phyloP scores from a whole-genome alignment of 2,888 invertebrate species.

The Drosophila barbarae region DNA sequence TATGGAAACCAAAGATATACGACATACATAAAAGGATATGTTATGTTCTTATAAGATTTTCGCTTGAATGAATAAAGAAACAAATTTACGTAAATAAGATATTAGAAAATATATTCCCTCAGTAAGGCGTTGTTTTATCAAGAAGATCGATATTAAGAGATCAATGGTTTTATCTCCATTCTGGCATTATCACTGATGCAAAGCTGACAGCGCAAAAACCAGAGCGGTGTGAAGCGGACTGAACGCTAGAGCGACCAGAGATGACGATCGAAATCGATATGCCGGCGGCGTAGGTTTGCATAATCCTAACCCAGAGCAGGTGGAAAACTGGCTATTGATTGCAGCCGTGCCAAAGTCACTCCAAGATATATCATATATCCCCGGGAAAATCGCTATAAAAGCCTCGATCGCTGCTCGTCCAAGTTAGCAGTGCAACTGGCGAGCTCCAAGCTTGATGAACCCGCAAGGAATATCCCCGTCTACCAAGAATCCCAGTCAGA shows the following conservation, averaged over 20 bases:
- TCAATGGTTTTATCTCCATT: slow-evolving; percentile 20
- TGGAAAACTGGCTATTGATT: slow-evolving; percentile 55
- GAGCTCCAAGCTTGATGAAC: slow-evolving; percentile 30
- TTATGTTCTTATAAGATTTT: slow-evolving; percentile 39
- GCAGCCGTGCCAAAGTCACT: slow-evolving; percentile 48
- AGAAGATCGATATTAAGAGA: slow-evolving; percentile 17
- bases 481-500: background rate
- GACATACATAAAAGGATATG: slow-evolving; percentile 31
- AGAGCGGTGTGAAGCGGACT: slow-evolving; percentile 60
- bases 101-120: background rate
- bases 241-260: slow-evolving; percentile 52
- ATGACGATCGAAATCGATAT: slow-evolving; percentile 50
- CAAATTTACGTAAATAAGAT: slow-evolving; percentile 10
- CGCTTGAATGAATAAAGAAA: slow-evolving; percentile 53
- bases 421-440: slow-evolving; percentile 36
- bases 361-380: slow-evolving; percentile 53
- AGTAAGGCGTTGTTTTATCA: background rate
- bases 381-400: slow-evolving; percentile 46
- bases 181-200: slow-evolving; percentile 39
- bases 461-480: slow-evolving; percentile 9
- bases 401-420: background rate
- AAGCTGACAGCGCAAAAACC: slow-evolving; percentile 46
- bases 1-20: slow-evolving; percentile 39
- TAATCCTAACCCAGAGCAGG: slow-evolving; percentile 47
- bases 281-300: slow-evolving; percentile 51